Base-by-base conservation (phyloP, 2,888 invertebrate genomes). In the Scaptomyza reducta region DNA sequence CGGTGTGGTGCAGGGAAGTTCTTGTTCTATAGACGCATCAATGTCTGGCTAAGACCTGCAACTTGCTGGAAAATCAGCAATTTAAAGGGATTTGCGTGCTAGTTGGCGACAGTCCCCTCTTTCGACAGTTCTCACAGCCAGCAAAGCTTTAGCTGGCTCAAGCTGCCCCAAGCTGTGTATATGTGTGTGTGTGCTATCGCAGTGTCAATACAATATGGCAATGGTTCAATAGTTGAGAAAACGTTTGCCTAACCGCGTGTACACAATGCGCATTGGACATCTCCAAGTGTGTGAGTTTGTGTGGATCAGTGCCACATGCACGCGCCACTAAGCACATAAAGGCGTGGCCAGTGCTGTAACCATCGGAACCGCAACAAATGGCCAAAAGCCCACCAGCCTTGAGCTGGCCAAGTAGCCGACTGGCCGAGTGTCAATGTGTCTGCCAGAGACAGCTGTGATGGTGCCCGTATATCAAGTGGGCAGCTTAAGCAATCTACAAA, bases 171-270 rank as follows among this genome's bases (percentile, higher is more conserved):
- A 42, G 57, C 49, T 51, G 53, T 55, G 51, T 61, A 22, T 31
- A 2, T 35, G 35, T 35, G n/a, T 35, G 35, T 10, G 71, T 50
- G 57, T 54, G 72, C 59, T 49, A 45, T 67, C 14, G 70, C 70
- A 74, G 65, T 75, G 82, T 81, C 85, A 84, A 85, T 84, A 81
- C 82, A 79, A 84, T 76, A 71, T 77, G 62, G 87, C 79, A 84
- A 74, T 79, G 82, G 85, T 85, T 84, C 85, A 87, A 87, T 84
- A 71, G 85, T 79, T 84, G 87, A 72, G 73, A 87, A 87, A 85
- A 85, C 82, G 84, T 85, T 87, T 85, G 87, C 61, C 72, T 70
- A 87, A 85, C 82, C 86, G 76, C 85, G 78, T 78, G 68, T 60
- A 68, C 72, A 78, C 79, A 79, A 74, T 74, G 70, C 79, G 61